Evolutionary conservation across 2,888 invertebrate genomes (phyloP).

Genomic region (Synergus itoensis): DNA sequence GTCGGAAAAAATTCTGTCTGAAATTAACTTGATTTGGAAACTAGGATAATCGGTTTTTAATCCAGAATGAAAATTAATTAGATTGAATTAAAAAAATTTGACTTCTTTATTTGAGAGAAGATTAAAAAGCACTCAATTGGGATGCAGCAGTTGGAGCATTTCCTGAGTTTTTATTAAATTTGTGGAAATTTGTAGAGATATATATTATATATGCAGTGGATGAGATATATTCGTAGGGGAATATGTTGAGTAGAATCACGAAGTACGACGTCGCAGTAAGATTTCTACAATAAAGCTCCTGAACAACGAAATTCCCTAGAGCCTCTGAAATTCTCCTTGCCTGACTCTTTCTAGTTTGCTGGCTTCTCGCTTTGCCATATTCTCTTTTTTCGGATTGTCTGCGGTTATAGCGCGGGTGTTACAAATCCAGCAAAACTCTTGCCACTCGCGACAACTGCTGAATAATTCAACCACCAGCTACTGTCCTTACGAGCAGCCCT

Average conservation of each 20-base stretch:
- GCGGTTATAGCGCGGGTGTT: constrained; percentile 67
- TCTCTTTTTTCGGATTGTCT: constrained; percentile 55
- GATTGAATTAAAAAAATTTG: neutral
- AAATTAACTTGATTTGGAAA: neutral
- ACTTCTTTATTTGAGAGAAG: neutral
- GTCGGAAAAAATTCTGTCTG: neutral
- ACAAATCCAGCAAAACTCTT: constrained; percentile 75
- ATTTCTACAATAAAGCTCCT: constrained; percentile 55
- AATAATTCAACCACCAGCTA: constrained; percentile 73
- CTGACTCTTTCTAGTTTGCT: constrained; percentile 7
- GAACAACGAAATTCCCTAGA: constrained; percentile 54
- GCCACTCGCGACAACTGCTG: constrained; percentile 73
- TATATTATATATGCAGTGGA: neutral
- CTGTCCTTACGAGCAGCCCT: constrained; percentile 65
- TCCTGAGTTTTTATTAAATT: constrained; percentile 10
- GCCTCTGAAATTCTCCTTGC: constrained; percentile 21
- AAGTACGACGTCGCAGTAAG: constrained; percentile 57
- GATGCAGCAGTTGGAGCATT: neutral
- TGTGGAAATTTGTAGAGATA: neutral
- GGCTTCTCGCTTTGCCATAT: constrained; percentile 46
- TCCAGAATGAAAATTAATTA: neutral
- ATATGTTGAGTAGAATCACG: constrained; percentile 17
- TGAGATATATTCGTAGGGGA: neutral
- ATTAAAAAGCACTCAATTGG: neutral
- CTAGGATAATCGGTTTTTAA: neutral